These are phyloP conservation scores for Nipponacmea schrenckii DNA, from an alignment of 2,888 invertebrate species.

Conservation along the genomic window DNA sequence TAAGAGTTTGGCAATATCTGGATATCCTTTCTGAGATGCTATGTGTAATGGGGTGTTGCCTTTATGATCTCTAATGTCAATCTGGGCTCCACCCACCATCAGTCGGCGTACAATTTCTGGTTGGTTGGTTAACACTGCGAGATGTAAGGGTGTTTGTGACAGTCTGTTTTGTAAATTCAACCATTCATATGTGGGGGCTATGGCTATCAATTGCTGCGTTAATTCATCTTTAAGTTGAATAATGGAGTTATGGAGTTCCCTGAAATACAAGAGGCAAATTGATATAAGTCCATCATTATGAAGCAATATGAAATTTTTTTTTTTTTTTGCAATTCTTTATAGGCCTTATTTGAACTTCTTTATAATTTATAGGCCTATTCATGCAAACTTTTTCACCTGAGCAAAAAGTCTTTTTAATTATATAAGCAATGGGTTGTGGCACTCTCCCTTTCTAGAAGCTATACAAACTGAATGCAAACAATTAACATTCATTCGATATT, in stretches of 20 bases:
- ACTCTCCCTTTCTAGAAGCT: too few species aligned
- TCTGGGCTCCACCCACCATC: constrained; percentile 81
- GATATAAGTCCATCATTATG: neutral
- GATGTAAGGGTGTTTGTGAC: constrained; percentile 82
- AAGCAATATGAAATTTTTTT: too few species aligned
- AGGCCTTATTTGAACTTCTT: too few species aligned
- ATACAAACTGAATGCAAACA: too few species aligned
- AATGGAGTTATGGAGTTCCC: constrained; percentile 87
- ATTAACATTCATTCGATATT: too few species aligned
- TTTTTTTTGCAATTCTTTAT: too few species aligned
- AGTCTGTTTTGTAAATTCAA: constrained; percentile 85
- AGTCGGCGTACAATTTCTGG: constrained; percentile 80
- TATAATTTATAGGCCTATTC: too few species aligned
- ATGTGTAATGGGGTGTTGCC: constrained; percentile 91
- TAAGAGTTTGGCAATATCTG: constrained; percentile 79
- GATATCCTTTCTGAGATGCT: constrained; percentile 79
- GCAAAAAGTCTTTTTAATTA: too few species aligned
- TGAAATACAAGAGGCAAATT: constrained; percentile 67
- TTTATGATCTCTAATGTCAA: constrained; percentile 75
- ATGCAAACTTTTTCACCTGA: too few species aligned
- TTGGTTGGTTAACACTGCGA: constrained; percentile 84
- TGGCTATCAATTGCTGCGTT: constrained; percentile 79
- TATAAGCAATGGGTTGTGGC: too few species aligned
- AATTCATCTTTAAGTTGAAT: constrained; percentile 80
- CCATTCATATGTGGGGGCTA: constrained; percentile 81